Conservation (phyloP, 1,140 invertebrate genomes). For the Delia radicum region DNA sequence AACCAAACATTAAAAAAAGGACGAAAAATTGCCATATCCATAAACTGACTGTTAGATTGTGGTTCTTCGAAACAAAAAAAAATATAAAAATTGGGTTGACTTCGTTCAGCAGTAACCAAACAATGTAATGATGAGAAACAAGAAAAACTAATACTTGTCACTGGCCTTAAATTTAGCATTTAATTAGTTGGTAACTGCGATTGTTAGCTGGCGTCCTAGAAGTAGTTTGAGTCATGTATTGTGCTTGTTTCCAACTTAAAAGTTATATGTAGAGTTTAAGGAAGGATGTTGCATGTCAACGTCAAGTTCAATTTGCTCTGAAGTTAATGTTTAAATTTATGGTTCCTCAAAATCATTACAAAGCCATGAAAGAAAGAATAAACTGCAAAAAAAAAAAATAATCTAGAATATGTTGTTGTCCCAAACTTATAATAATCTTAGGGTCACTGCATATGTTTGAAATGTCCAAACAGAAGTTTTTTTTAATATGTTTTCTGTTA, state of each 20-base stretch:
- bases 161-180: slow-evolving; percentile 20
- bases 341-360: not conserved
- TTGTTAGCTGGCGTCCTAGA: not conserved
- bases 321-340: slow-evolving; percentile 25
- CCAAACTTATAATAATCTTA: not conserved
- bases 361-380: not conserved
- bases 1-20: not conserved
- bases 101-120: no score
- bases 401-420: no score
- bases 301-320: slow-evolving; percentile 27
- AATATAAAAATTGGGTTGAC: not conserved
- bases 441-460: not conserved
- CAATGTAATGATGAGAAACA: not conserved
- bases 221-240: not conserved
- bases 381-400: not conserved
- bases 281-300: slow-evolving; percentile 26
- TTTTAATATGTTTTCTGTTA: not conserved
- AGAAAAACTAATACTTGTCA: slow-evolving; percentile 5
- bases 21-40: not conserved
- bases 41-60: not conserved
- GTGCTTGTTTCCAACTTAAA: not conserved
- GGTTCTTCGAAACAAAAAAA: not conserved
- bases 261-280: not conserved
- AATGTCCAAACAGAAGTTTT: not conserved
- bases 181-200: slow-evolving; percentile 17